These are phyloP conservation scores for Muscidifurax raptorellus DNA, from an alignment of 1,140 invertebrate genomes.

Conservation along the genomic window DNA sequence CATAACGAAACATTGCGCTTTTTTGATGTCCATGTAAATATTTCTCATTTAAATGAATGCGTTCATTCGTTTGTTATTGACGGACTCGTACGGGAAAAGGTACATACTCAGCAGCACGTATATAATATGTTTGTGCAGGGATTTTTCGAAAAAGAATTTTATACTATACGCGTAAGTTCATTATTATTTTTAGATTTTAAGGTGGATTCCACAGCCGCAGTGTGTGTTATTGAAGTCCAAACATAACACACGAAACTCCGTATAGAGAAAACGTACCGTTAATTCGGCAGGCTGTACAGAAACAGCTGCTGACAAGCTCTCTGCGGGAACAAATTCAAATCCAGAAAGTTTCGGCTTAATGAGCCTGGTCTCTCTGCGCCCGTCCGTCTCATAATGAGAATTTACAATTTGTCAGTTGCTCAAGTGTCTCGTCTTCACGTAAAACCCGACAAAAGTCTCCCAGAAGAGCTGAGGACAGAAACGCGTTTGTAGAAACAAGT, in stretches of 20 bases:
- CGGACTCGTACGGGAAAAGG: too few relatives aligned
- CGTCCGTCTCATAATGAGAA: slow-evolving; percentile 37
- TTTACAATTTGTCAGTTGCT: slow-evolving; percentile 45
- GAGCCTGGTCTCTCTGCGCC: neutral
- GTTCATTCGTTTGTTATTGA: too few relatives aligned
- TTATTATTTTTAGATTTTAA: neutral
- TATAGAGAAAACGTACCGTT: slow-evolving; percentile 17
- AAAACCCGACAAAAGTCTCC: slow-evolving; percentile 23
- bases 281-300: neutral
- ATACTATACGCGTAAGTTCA: too few relatives aligned
- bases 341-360: slow-evolving; percentile 37
- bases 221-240: neutral
- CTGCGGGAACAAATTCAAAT: slow-evolving; percentile 19
- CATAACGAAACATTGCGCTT: too few relatives aligned
- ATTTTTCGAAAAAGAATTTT: neutral
- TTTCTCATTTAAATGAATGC: too few relatives aligned
- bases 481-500: slow-evolving; percentile 2
- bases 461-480: neutral
- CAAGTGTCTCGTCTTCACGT: neutral
- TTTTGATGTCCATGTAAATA: too few relatives aligned
- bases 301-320: neutral
- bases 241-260: neutral
- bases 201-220: neutral
- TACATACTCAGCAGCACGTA: too few relatives aligned
- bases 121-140: too few relatives aligned